A percentile compares a stretch with the other conserved stretches of the same genome.
phyloP scores from a whole-genome alignment of 2,888 invertebrate species.

The Thymelicus sylvestris region DNA sequence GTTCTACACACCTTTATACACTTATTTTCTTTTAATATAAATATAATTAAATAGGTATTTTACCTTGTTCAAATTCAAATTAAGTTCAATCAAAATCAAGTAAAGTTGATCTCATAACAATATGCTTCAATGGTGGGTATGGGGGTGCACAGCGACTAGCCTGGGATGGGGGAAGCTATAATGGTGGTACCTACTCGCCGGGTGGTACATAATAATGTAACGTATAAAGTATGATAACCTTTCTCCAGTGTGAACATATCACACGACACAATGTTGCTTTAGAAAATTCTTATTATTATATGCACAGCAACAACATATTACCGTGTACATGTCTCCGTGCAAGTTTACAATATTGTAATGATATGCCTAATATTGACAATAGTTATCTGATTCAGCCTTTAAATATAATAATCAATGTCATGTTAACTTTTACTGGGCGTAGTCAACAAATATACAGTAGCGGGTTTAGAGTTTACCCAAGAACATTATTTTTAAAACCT shows the following conservation, averaged over 20 bases:
- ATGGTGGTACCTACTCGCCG: no score
- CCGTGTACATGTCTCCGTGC: neutral
- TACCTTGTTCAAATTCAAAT: no score
- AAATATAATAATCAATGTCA: slow-evolving; percentile 52
- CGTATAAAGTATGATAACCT: neutral
- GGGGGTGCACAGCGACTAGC: no score
- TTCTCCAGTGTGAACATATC: neutral
- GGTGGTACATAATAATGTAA: no score
- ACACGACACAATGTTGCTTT: neutral
- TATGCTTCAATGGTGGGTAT: no score
- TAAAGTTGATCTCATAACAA: no score
- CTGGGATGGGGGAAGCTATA: no score
- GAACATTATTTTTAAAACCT: neutral
- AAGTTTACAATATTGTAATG: slow-evolving; percentile 23
- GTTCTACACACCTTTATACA: no score
- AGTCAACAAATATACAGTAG: slow-evolving; percentile 56
- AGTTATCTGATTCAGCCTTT: slow-evolving; percentile 62
- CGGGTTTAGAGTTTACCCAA: slow-evolving; percentile 30
- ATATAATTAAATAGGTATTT: no score
- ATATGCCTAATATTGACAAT: slow-evolving; percentile 53
- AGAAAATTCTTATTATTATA: neutral
- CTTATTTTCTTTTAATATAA: no score
- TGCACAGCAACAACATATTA: neutral
- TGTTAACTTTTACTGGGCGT: slow-evolving; percentile 50
- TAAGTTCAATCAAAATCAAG: no score